Evolutionary conservation across 1,140 invertebrate genomes (phyloP).

Genomic region (Zaprionus nigranus): DNA sequence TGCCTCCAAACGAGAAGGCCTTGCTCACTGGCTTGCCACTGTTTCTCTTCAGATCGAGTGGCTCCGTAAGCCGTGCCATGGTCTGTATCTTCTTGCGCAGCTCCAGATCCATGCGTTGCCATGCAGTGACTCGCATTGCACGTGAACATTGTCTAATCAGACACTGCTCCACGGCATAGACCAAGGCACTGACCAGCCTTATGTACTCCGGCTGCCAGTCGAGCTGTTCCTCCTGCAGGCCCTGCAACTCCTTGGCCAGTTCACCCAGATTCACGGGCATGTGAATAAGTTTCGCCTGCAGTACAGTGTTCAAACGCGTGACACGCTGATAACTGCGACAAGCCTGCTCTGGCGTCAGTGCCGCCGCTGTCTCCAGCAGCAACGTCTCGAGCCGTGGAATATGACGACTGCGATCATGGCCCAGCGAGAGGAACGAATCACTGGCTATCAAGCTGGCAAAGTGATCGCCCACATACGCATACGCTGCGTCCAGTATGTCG

Average conservation of each 20-base stretch:
- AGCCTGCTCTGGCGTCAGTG: slow-evolving; percentile 89
- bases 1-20: slow-evolving; percentile 75
- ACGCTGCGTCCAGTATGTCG: slow-evolving; percentile 88
- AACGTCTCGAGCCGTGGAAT: slow-evolving; percentile 89
- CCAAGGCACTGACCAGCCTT: slow-evolving; percentile 82
- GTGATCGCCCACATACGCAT: slow-evolving; percentile 88
- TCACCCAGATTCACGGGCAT: slow-evolving; percentile 79
- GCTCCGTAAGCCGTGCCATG: slow-evolving; percentile 85
- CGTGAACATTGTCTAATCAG: slow-evolving; percentile 87
- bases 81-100: slow-evolving; percentile 87
- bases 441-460: slow-evolving; percentile 88
- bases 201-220: slow-evolving; percentile 84
- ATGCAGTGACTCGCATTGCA: slow-evolving; percentile 87
- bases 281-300: slow-evolving; percentile 79
- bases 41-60: slow-evolving; percentile 72
- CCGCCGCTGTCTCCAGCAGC: slow-evolving; percentile 87
- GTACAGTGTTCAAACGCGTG: slow-evolving; percentile 75
- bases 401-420: slow-evolving; percentile 88
- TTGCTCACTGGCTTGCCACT: slow-evolving; percentile 70
- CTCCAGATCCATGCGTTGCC: slow-evolving; percentile 88
- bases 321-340: slow-evolving; percentile 88
- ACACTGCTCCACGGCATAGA: slow-evolving; percentile 87
- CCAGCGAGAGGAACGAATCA: slow-evolving; percentile 88
- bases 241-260: slow-evolving; percentile 74
- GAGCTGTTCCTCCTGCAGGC: slow-evolving; percentile 81